Base-by-base conservation (phyloP, 2,888 invertebrate species). In the Noctua janthina region DNA sequence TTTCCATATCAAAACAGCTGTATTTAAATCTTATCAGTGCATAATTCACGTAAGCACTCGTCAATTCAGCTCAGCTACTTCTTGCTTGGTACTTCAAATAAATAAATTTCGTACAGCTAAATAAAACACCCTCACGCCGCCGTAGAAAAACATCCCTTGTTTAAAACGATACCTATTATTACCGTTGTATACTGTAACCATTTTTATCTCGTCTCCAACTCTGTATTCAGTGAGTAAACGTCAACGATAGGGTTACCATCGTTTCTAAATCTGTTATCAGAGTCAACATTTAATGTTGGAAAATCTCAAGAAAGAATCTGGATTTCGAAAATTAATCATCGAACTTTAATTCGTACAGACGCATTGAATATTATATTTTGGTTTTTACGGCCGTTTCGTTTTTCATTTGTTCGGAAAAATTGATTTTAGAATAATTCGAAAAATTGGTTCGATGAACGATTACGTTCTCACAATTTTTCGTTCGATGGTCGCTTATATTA, bases 141-240 rank as follows among this genome's bases (percentile, higher is more conserved):
- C 67, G 49, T 83, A 80, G 20, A 87, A 84, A 88, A 82, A 72
- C 82, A 83, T 49, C 66, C 82, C 81, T 84, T 82, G 75, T 86
- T 90, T 85, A 85, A 89, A 90, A 88, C 83, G 86, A 86, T 77
- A 83, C 89, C 84, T 90, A 86, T 90, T 90, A 90, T 90, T 89
- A 77, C 83, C 89, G 74, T 82, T 90, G 89, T 86, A 80, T 86
- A 78, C 84, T 67, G 83, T 85, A 84, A 88, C 87, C 81, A 89
- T 87, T 91, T 90, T 91, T 90, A 86, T 91, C 84, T 88, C 86
- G 78, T 86, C 87, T 88, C 81, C 79, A 23, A 74, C 80, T 78
- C 88, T 86, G 78, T 87, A 92, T 91, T 88, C 88, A 89, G 84
- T 87, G 85, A 90, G 87, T 86, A 87, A 90, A 91, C 85, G 90